Percentiles rank a stretch among this genome's conserved stretches.
Evolutionary conservation across 2,888 invertebrate genomes (phyloP).

Genomic region (Drosophila greeni): DNA sequence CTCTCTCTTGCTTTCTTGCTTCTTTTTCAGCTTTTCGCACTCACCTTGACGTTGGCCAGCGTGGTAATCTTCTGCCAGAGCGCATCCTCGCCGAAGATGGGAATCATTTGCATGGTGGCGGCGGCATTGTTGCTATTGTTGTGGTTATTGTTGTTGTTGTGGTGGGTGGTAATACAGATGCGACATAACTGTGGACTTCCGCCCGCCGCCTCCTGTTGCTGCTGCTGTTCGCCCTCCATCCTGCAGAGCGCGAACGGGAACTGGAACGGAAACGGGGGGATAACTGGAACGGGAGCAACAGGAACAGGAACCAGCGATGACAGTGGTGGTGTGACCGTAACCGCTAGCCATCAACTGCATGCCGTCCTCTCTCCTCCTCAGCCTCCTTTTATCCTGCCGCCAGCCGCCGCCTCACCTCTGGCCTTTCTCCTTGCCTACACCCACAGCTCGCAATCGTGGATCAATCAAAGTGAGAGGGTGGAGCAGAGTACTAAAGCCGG

Average conservation of each 20-base stretch:
- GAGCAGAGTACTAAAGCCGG: slow-evolving; percentile 4
- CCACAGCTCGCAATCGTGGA: slow-evolving; percentile 13
- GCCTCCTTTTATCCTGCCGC: slow-evolving; percentile 8
- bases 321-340: slow-evolving; percentile 52
- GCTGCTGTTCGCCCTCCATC: slow-evolving; percentile 29
- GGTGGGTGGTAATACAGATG: slow-evolving; percentile 77
- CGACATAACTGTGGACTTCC: slow-evolving; percentile 67
- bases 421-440: slow-evolving; percentile 1
- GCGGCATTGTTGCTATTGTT: slow-evolving; percentile 26
- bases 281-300: slow-evolving; percentile 11
- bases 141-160: slow-evolving; percentile 5
- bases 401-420: slow-evolving; percentile 1
- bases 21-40: slow-evolving; percentile 6
- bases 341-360: slow-evolving; percentile 67
- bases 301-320: slow-evolving; percentile 6
- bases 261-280: slow-evolving; percentile 10
- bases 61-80: slow-evolving; percentile 78
- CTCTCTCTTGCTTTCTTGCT: neutral
- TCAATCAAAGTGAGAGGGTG: slow-evolving; percentile 23
- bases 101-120: slow-evolving; percentile 74
- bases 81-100: slow-evolving; percentile 78
- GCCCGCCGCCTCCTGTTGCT: slow-evolving; percentile 28
- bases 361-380: slow-evolving; percentile 44
- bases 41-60: slow-evolving; percentile 78
- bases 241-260: slow-evolving; percentile 18